These are phyloP conservation scores for Leptosomus discolor DNA, from an alignment of 2,113 vertebrate species.

Conservation along the genomic window DNA sequence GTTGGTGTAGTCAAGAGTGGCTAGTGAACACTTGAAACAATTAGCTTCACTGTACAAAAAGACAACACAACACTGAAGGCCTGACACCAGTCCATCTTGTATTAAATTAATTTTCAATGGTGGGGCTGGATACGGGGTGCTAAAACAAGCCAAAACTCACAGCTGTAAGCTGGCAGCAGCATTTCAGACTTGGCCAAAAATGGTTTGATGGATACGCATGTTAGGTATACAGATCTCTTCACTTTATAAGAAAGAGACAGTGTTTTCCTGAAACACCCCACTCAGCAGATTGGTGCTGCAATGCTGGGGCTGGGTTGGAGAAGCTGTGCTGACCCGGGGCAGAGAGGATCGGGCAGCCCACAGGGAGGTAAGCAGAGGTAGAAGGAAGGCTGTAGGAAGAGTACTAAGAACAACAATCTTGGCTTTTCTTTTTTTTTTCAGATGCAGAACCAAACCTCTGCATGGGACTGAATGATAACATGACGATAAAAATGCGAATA, in stretches of 20 bases:
- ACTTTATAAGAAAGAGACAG: not conserved
- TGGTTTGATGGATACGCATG: not conserved
- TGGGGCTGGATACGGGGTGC: not conserved
- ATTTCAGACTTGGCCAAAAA: not conserved
- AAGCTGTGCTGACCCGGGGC: not conserved
- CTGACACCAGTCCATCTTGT: not conserved
- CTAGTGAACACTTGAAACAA: not conserved
- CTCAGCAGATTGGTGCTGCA: accelerated
- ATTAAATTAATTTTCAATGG: conserved; percentile 22
- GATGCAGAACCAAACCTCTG: not conserved
- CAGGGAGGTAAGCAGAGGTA: not conserved
- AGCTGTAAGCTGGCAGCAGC: conserved; percentile 38
- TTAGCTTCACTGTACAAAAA: not conserved
- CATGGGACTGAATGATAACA: not conserved
- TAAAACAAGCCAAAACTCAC: conserved; percentile 1
- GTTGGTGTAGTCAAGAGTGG: not conserved
- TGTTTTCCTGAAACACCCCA: not conserved
- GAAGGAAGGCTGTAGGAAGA: not conserved
- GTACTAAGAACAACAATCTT: not conserved
- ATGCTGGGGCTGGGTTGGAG: not conserved
- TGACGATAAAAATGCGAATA: not conserved
- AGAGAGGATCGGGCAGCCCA: not conserved
- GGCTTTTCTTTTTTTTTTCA: not conserved
- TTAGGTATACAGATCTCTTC: not conserved
- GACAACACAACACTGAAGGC: not conserved